Base-by-base conservation (phyloP, 2,888 invertebrate species). In the Criorhina ranunculi region DNA sequence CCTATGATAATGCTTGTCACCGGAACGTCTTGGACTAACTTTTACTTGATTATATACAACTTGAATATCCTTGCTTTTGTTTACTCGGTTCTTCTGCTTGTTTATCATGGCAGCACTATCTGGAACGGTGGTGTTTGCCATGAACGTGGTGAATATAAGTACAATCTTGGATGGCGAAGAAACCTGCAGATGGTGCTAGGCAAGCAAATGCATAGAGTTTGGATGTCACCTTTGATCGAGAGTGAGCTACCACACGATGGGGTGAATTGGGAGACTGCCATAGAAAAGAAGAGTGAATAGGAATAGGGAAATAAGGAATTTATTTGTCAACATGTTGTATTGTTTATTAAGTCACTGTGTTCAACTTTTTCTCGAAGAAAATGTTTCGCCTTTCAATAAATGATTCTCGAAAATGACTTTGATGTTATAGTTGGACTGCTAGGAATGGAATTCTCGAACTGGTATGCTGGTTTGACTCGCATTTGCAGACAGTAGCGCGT, bases 201-300 rank as follows among this genome's bases (percentile, higher is more conserved):
- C 2, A 90, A 93, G 15, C 93, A 93, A 67, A 98, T 98, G 97
- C 94, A 95, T 88, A 89, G 96, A 46, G 93, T 95, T 17, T 97
- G 96, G 95, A 88, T 98, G 57, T 95, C 94, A 78, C 98, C 98
- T 7, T 95, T 96, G 89, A 91, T 97, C 35, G 87, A 91, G 17
- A 98, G 98, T 83, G 93, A 94, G 62, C 92, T 98, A 66, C 95
- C 95, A 17, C 94, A 95, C 57, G 94, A 98, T 93, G 98, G 98
- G 4, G 92, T 95, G 12, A 88, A 91, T 77, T 95, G 94, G 94
- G 90, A 89, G 33, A 66, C 11, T 33, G 1, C 9, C 3, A 2
- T 40, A 8, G 35, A 29, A 0, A 8, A 62, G 6, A 69, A 69
- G 49, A 72, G 40, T 24, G 31, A 59, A 5, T 44, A 15, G 19